Evolutionary conservation across 2,888 invertebrate species (phyloP).

Genomic region (Tuta absoluta): DNA sequence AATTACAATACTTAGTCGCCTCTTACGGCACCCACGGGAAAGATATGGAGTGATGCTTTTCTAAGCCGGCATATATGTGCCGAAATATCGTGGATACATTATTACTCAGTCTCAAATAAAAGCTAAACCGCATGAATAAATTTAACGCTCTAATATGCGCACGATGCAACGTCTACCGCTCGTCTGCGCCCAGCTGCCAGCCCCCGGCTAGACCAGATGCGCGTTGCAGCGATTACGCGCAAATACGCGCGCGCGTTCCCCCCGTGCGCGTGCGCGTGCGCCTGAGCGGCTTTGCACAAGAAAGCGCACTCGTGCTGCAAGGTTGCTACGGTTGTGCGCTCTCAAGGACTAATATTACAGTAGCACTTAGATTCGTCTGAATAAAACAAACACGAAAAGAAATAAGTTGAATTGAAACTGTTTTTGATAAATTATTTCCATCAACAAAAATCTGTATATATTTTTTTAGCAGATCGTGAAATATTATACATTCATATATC

Average conservation of each 20-base stretch:
- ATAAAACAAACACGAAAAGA: too few relatives aligned
- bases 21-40: too few relatives aligned
- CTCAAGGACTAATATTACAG: neutral
- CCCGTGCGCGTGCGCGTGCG: constrained; percentile 16
- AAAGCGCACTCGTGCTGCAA: constrained; percentile 23
- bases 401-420: too few relatives aligned
- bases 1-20: too few relatives aligned
- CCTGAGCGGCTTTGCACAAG: constrained; percentile 11
- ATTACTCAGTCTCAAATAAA: too few relatives aligned
- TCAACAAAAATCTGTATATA: too few relatives aligned
- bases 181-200: neutral
- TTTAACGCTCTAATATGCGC: neutral
- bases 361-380: neutral
- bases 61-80: too few relatives aligned
- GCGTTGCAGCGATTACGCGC: neutral
- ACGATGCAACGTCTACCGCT: neutral
- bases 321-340: neutral
- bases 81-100: too few relatives aligned
- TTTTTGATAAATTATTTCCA: too few relatives aligned
- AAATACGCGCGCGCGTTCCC: neutral
- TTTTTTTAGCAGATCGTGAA: too few relatives aligned
- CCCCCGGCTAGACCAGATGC: neutral
- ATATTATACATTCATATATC: too few relatives aligned
- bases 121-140: neutral
- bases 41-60: too few relatives aligned